Conservation (phyloP, 2,113 vertebrate genomes). For the Neolamprologus sp. region DNA sequence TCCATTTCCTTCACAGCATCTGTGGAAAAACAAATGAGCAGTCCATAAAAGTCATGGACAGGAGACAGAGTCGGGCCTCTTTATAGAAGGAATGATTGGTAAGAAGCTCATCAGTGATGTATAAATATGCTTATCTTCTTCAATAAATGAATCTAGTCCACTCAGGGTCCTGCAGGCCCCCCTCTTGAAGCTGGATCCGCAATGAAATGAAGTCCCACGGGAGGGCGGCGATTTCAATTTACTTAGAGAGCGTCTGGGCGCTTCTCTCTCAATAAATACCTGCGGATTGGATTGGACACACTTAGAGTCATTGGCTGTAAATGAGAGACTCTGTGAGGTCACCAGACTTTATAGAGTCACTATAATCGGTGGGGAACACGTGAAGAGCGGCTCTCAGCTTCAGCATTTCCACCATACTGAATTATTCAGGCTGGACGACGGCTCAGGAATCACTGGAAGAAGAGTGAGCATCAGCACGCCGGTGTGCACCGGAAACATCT, state of each 20-base stretch:
- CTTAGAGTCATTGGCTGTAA: slow-evolving; percentile 65
- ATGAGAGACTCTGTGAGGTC: slow-evolving; percentile 58
- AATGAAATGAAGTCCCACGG: neutral
- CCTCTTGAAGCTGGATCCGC: neutral
- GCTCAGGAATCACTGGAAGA: neutral
- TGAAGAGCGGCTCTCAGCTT: neutral
- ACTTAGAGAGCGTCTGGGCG: slow-evolving; percentile 30
- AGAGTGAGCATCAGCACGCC: neutral
- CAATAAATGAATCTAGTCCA: neutral
- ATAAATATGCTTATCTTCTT: neutral
- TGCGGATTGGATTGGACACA: slow-evolving; percentile 57
- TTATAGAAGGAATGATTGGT: neutral
- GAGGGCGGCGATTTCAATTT: slow-evolving; percentile 44
- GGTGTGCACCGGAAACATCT: neutral
- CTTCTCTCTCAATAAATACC: slow-evolving; percentile 53
- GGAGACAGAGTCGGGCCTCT: neutral
- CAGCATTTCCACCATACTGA: neutral
- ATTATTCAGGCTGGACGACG: neutral
- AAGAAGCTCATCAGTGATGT: neutral
- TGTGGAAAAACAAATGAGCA: neutral
- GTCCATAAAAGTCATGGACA: neutral
- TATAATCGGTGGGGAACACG: slow-evolving; percentile 13
- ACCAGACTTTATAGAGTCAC: slow-evolving; percentile 56
- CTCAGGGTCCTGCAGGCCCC: neutral
- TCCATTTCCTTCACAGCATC: neutral